Base-by-base conservation (phyloP, 2,888 invertebrate genomes). In the Polymixis flavicincta region DNA sequence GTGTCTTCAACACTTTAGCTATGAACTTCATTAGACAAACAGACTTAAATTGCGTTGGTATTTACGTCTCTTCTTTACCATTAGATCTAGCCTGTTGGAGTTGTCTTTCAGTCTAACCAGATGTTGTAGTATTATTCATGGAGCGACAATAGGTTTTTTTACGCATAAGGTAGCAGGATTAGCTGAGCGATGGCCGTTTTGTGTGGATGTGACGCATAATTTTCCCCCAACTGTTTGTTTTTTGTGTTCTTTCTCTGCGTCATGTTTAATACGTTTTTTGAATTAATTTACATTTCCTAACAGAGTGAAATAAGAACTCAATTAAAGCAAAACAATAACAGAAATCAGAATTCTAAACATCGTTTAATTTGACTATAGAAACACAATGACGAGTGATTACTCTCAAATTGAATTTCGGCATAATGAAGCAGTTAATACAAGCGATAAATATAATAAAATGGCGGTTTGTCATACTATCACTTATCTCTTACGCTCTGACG, bases 401-500 rank as follows among this genome's bases (percentile, higher is more conserved):
- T 69, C 60, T 32, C 32, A 76, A 45, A 76, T 76, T 76, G 0
- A 85, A 76, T 82, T 68, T 72, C 42, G 5, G 13, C 42, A 32
- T 57, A 83, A 72, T 64, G 50, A 82, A 77, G 59, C 68, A 50
- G 45, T 82, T 67, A 66, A 64, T 61, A 48, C 22, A 81, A 63
- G 61, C 66, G 72, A 78, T 78, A 86, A 87, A 85, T 82, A 85
- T 61, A 68, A 74, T 45, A 57, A 87, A 87, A 83, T 84, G 76
- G 77, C 70, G 71, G 65, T 80, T 71, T 74, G 67, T 64, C 61
- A 71, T 45, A 77, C 54, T 79, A 80, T 80, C 77, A 42, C 63
- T 70, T 87, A 87, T 87, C 85, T 85, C 88, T 85, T 78, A 86
- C 88, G 64, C 77, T 86, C 86, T 78, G 80, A 45, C 60, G 86